Conservation (phyloP, 2,797 vertebrate genomes). For the Alosa sapidissima region DNA sequence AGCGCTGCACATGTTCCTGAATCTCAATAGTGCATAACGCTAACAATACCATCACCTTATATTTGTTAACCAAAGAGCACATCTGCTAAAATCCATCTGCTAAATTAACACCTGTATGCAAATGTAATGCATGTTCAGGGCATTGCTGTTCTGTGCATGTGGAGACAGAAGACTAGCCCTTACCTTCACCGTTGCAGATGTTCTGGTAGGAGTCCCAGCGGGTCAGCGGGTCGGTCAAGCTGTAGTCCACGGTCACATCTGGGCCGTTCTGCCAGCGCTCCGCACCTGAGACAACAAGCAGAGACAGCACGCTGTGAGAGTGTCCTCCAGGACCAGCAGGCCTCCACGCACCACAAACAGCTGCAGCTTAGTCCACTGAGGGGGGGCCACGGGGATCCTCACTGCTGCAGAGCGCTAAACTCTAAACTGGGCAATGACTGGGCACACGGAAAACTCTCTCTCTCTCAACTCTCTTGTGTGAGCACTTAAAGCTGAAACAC, state of each 20-base stretch:
- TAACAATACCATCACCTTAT: neutral
- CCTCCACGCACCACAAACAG: neutral
- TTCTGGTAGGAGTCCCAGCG: slow-evolving; percentile 95
- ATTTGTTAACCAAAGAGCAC: neutral
- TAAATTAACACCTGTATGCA: neutral
- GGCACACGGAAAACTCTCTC: neutral
- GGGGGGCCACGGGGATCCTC: neutral
- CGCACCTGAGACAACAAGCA: slow-evolving; percentile 52
- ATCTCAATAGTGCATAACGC: neutral
- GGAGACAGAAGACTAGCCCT: neutral
- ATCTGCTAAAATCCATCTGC: too few species aligned
- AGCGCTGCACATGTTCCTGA: neutral
- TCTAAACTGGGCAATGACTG: neutral
- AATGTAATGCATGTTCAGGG: neutral
- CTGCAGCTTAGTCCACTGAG: neutral
- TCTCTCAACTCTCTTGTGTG: neutral
- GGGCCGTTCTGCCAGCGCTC: slow-evolving; percentile 82
- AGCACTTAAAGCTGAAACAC: neutral
- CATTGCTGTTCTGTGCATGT: neutral
- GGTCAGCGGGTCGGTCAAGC: slow-evolving; percentile 83
- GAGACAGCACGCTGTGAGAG: slow-evolving; percentile 2
- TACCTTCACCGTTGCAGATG: slow-evolving; percentile 87
- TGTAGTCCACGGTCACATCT: slow-evolving; percentile 87
- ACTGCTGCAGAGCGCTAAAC: neutral
- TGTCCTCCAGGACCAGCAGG: neutral